These are phyloP conservation scores for Sciurus vulgaris DNA, from an alignment of 2,797 vertebrate genomes.

Conservation along the genomic window DNA sequence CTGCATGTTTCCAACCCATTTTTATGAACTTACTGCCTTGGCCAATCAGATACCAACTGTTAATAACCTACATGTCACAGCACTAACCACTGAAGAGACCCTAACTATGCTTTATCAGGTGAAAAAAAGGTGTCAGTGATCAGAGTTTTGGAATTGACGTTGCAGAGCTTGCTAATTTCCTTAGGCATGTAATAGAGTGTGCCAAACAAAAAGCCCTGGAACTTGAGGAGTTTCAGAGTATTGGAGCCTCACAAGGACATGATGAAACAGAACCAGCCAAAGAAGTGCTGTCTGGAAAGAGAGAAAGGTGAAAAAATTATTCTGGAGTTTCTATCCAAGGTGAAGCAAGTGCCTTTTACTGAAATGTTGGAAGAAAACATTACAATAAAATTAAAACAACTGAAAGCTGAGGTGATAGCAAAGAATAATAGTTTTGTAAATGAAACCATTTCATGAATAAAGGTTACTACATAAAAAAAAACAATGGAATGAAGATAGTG, in stretches of 20 bases:
- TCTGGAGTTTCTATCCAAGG: slow-evolving; percentile 93
- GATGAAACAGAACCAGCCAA: too few species aligned
- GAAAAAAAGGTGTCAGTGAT: slow-evolving; percentile 96
- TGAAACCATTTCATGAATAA: slow-evolving; percentile 90
- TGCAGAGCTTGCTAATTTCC: slow-evolving; percentile 96
- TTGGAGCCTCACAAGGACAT: slow-evolving; percentile 75
- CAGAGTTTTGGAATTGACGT: slow-evolving; percentile 99
- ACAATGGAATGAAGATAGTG: not conserved
- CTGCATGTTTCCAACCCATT: slow-evolving; percentile 98
- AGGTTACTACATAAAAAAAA: slow-evolving; percentile 76
- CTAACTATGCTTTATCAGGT: slow-evolving; percentile 98
- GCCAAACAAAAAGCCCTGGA: slow-evolving; percentile 96
- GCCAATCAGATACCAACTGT: slow-evolving; percentile 92
- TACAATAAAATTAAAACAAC: slow-evolving; percentile 89
- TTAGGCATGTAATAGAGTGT: slow-evolving; percentile 93
- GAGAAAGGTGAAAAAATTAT: slow-evolving; percentile 96
- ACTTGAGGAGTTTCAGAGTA: slow-evolving; percentile 96
- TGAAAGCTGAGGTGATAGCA: slow-evolving; percentile 92
- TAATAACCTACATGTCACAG: slow-evolving; percentile 97
- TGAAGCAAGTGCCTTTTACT: slow-evolving; percentile 91
- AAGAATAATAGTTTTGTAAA: slow-evolving; percentile 94
- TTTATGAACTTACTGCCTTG: slow-evolving; percentile 97
- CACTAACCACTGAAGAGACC: slow-evolving; percentile 93
- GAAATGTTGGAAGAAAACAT: slow-evolving; percentile 93
- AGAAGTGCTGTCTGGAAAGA: too few species aligned